A percentile compares a stretch with the other conserved stretches of the same genome.
These are phyloP conservation scores for Strix uralensis DNA, from an alignment of 2,113 vertebrate genomes.

Conservation along the genomic window DNA sequence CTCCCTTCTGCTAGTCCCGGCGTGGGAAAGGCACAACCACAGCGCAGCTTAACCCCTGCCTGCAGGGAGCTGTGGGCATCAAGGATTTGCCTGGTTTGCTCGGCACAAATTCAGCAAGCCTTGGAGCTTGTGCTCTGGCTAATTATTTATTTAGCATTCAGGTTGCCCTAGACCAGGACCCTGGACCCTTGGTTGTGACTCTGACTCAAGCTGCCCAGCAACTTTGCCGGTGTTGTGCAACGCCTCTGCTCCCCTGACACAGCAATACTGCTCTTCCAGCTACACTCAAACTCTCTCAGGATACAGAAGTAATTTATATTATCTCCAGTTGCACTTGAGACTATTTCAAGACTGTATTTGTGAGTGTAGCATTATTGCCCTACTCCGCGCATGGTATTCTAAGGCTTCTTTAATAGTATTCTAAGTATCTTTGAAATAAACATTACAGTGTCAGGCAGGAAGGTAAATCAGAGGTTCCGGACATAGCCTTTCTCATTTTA, in stretches of 20 bases:
- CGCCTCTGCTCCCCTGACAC: background rate
- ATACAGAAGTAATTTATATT: background rate
- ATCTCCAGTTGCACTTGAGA: background rate
- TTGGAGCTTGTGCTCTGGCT: background rate
- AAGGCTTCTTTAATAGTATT: background rate
- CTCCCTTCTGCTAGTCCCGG: accelerated
- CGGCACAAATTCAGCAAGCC: background rate
- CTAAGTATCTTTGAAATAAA: background rate
- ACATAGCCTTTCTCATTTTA: conserved; percentile 4
- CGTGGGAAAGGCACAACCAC: accelerated
- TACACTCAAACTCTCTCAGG: background rate
- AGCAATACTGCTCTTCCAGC: background rate
- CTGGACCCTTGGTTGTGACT: background rate
- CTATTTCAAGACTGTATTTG: conserved; percentile 6
- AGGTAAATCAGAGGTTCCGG: conserved; percentile 12
- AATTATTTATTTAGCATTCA: background rate
- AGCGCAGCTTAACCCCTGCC: background rate
- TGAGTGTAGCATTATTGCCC: background rate
- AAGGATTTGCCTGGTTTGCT: background rate
- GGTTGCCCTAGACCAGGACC: background rate
- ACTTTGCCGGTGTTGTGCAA: background rate
- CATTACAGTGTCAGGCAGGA: background rate
- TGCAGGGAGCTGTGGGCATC: background rate
- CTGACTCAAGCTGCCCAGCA: background rate
- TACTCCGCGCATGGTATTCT: background rate